phyloP scores from a whole-genome alignment of 2,113 vertebrate genomes.

The Brachirus orientalis region DNA sequence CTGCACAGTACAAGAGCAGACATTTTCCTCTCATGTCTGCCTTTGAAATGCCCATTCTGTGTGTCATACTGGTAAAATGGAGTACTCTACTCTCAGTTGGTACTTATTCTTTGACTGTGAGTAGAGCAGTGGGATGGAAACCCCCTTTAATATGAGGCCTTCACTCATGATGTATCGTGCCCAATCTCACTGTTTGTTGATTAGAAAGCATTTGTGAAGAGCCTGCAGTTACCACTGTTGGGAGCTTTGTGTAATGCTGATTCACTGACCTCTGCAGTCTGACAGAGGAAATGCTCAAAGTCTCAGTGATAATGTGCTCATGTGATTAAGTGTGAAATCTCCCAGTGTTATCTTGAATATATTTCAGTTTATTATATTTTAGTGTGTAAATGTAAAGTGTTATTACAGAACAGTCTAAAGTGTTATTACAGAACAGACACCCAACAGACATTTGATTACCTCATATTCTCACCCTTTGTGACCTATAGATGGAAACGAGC shows the following conservation, averaged over 20 bases:
- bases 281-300: slow-evolving; percentile 41
- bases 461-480: neutral
- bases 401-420: too few species aligned
- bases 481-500: slow-evolving; percentile 89
- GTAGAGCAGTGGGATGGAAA: neutral
- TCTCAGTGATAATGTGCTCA: neutral
- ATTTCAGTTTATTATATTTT: neutral
- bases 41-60: slow-evolving; percentile 76
- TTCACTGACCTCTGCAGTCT: slow-evolving; percentile 75
- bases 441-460: too few species aligned
- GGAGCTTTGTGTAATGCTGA: slow-evolving; percentile 48
- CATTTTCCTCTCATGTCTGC: slow-evolving; percentile 75
- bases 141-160: neutral
- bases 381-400: too few species aligned
- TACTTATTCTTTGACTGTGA: neutral
- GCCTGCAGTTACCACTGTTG: slow-evolving; percentile 49
- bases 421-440: too few species aligned
- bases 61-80: slow-evolving; percentile 76
- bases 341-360: neutral
- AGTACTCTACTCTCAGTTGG: slow-evolving; percentile 55
- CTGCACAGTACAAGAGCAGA: slow-evolving; percentile 56
- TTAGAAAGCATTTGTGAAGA: slow-evolving; percentile 22
- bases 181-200: slow-evolving; percentile 14
- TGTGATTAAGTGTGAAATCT: neutral
- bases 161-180: neutral